Evolutionary conservation across 1,140 invertebrate species (phyloP), one percentile per base, ranked within the genome.

Genomic region (Nasonia longicornis): DNA sequence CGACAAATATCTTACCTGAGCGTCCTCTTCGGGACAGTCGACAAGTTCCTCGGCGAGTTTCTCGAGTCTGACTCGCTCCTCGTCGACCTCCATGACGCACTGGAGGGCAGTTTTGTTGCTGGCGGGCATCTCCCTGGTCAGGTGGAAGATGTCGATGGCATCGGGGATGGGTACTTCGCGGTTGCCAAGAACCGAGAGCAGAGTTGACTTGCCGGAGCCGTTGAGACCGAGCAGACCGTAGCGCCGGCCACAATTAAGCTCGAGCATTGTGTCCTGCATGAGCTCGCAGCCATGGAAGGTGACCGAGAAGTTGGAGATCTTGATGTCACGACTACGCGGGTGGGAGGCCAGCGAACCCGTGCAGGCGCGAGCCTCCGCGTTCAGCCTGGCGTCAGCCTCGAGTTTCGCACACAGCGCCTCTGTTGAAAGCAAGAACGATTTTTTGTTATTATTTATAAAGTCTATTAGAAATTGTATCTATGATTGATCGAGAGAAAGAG

Each of bases 41-140:
- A 95, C 94, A 63, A 99, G 91, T 88, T 96, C 94, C 87, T 99
- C 99, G 3, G 97, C 97, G 29, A 99, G 91, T 87, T 96, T 96
- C 89, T 99, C 99, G 10, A 99, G 91, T 75, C 96, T 92, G 45
- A 97, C 92, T 72, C 98, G 93, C 89, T 99, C 98, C 86, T 97
- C 94, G 87, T 99, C 98, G 0, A 99, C 98, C 90, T 99, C 98
- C 95, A 99, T 98, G 10, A 99, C 99, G 90, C 96, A 97, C 88
- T 99, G 92, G 16, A 99, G 91, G 8, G 99, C 99, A 72, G 93
- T 93, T 91, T 96, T 97, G 85, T 98, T 96, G 82, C 96, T 97
- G 16, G 98, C 97, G 6, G 97, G 96, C 94, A 99, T 99, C 92
- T 99, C 98, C 79, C 98, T 93, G 10, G 97, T 96, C 86, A 99